phyloP scores from a whole-genome alignment of 2,888 invertebrate species.

The Oscheius sp. region DNA sequence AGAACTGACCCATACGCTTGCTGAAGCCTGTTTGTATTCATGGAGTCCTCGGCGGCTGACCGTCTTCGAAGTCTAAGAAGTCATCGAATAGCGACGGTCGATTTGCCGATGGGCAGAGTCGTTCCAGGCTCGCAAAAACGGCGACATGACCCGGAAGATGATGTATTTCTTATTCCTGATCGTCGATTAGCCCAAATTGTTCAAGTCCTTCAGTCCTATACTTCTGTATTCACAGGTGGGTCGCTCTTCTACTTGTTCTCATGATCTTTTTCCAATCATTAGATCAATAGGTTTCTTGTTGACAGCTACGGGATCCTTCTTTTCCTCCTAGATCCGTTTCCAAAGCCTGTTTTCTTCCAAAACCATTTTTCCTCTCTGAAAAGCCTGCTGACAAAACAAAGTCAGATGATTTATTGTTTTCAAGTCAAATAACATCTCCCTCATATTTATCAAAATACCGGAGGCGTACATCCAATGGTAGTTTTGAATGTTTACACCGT shows the following conservation, averaged over 20 bases:
- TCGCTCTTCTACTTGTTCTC: background rate
- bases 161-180: background rate
- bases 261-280: background rate
- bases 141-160: constrained; percentile 18
- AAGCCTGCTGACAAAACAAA: no score
- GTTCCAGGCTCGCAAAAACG: constrained; percentile 28
- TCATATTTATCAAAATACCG: no score
- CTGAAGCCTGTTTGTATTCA: constrained; percentile 2
- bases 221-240: background rate
- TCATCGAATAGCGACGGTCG: background rate
- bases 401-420: background rate
- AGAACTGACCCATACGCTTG: constrained; percentile 4
- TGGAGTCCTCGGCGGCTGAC: constrained; percentile 8
- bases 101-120: constrained; percentile 3
- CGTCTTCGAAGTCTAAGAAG: constrained; percentile 7
- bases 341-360: background rate
- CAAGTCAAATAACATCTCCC: no score
- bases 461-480: background rate
- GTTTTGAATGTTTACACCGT: background rate
- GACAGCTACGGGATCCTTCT: no score
- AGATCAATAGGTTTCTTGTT: no score
- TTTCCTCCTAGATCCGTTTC: background rate
- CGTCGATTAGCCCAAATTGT: background rate
- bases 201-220: background rate
- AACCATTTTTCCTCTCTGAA: background rate